A percentile compares a stretch with the other conserved stretches of the same genome.
Conservation (phyloP, 2,797 vertebrate species). For the Paramormyrops hopkinsi region DNA sequence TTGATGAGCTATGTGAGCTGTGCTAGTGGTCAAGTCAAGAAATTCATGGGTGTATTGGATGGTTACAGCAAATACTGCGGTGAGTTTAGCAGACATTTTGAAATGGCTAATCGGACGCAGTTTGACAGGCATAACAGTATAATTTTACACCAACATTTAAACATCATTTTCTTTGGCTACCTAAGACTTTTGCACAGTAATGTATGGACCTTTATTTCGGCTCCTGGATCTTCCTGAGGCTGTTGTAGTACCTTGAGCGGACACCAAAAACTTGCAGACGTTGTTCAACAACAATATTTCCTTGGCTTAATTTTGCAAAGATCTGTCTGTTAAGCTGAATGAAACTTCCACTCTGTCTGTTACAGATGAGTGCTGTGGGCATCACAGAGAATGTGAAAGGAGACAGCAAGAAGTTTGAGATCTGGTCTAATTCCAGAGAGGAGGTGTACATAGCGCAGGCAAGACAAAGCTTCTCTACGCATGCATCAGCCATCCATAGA, state of each 20-base stretch:
- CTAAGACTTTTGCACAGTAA: neutral
- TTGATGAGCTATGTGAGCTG: neutral
- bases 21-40: neutral
- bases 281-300: neutral
- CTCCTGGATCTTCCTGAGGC: neutral
- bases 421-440: slow-evolving; percentile 94
- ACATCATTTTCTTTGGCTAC: neutral
- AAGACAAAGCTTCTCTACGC: neutral
- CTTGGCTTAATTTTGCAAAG: neutral
- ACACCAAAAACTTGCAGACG: neutral
- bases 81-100: neutral
- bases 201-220: neutral
- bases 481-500: neutral
- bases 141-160: neutral
- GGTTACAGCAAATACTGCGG: neutral
- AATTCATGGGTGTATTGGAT: neutral
- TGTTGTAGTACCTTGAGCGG: neutral
- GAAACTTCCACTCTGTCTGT: neutral
- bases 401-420: slow-evolving; percentile 93
- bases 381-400: slow-evolving; percentile 96
- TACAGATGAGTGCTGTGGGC: slow-evolving; percentile 89
- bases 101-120: neutral
- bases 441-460: slow-evolving; percentile 98
- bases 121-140: neutral
- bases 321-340: neutral